Evolutionary conservation across 2,113 vertebrate species (phyloP), one percentile per base, ranked within the genome.

Genomic region (Euleptes europaea): DNA sequence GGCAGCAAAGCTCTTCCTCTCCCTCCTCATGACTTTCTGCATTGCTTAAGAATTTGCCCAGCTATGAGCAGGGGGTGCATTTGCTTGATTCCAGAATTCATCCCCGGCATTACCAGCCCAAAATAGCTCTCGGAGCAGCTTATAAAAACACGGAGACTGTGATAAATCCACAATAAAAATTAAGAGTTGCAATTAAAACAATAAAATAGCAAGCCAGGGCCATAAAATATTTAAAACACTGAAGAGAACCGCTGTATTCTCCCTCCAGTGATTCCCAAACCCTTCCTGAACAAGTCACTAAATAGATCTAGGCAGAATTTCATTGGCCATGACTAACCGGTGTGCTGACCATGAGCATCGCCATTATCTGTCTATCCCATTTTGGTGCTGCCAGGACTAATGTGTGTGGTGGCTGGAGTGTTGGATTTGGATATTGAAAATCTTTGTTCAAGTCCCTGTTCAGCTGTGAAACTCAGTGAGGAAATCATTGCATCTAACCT

Each of bases 141-240:
- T n/a, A 44, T 14, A 42, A n/a, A n/a, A 47, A 66, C 21, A 44
- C 21, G 40, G 31, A 44, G 26, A 47, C 12, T 47, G 42, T 42
- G 65, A 79, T 66, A 66, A 79, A 65, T 66, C 40, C 26, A 79
- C 78, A 65, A 19, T 79, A 66, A 79, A 66, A 79, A 79, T 44
- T 44, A 79, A 47, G 17, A 78, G 23, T 79, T 40, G 35, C 11
- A 78, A 54, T 54, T 33, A 60, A 79, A 79, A 42, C 40, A 79
- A 47, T 42, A 65, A 78, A 78, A 31, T 4, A 65, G 60, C 57
- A n/a, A 38, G 57, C 26, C 47, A 42, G 3, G 19, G 8, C 38
- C 77, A 78, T 65, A 63, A 63, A 23, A 78, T 42, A 42, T 35
- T 57, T 26, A 38, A 57, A 78, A 28, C 63, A 28, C 33, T 65